Evolutionary conservation across 2,113 vertebrate genomes (phyloP), one percentile per base, ranked within the genome.

Genomic region (Crocuta crocuta): DNA sequence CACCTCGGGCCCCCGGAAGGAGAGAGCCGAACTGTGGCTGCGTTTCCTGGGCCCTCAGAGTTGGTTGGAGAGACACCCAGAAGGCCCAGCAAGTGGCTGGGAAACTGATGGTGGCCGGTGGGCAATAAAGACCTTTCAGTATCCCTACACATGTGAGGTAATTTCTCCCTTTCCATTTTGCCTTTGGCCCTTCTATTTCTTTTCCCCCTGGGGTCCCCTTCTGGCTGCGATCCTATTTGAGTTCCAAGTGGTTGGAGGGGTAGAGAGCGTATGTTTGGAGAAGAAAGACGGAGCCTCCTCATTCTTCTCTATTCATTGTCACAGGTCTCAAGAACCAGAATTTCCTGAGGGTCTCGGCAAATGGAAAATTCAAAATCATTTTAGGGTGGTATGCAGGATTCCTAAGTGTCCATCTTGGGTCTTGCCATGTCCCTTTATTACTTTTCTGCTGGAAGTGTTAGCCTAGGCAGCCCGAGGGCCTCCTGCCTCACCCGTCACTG

Each of bases 81-180:
- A 92, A 84, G 84, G 79, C 50, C 83, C 85, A 66, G 63, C 28
- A 16, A 83, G 79, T 76, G 61, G 45, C 76, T 96, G 91, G 96
- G 90, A 92, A 73, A 43, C 94, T 93, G 53, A 33, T 35, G 76
- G 85, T 96, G 94, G 79, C 92, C 23, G 39, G 82, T 78, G 79
- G 92, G 91, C 70, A 98, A 98, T 98, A 98, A 98, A 98, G 96
- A 91, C 93, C 85, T 92, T 80, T 93, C 91, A 33, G 81, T 89
- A 26, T 93, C 87, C 74, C 65, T 53, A 3, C 1, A 28, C 6
- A 31, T 78, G 55, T 94, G 83, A 70, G 63, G 39, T 45, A 3
- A 53, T 79, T 66, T n/a, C 45, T 93, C 43, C 35, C 71, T 78
- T 33, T 89, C 35, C 45, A 0, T 68, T 79, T 93, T 11, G 6